A percentile compares a stretch with the other conserved stretches of the same genome.
Evolutionary conservation across 2,888 invertebrate genomes (phyloP).

Genomic region (Sarcophaga carnaria): DNA sequence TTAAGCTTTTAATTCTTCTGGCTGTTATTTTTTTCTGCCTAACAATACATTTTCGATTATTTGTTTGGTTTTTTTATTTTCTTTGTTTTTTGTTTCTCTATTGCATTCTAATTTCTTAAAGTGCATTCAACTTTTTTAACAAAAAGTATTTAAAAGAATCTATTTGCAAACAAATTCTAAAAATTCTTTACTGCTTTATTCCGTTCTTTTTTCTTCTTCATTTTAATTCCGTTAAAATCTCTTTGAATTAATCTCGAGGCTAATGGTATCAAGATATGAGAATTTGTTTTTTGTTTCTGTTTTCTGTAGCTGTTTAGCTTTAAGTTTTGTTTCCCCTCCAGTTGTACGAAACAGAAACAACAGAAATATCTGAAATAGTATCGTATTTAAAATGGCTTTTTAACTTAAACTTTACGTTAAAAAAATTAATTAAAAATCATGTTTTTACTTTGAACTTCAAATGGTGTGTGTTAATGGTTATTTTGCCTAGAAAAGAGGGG

Average conservation of each 20-base stretch:
- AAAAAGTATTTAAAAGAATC: conserved; percentile 18
- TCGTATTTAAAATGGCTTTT: background rate
- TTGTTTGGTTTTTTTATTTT: background rate
- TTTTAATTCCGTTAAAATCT: conserved; percentile 58
- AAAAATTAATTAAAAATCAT: conserved; percentile 29
- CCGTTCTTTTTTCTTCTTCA: conserved; percentile 7
- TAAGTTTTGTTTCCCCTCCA: background rate
- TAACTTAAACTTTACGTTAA: background rate
- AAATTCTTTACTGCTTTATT: background rate
- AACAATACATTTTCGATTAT: background rate
- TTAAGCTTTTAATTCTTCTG: conserved; percentile 14
- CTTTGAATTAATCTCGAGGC: conserved; percentile 46
- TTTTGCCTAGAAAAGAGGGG: background rate
- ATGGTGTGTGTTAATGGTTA: background rate
- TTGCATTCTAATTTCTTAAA: conserved; percentile 36
- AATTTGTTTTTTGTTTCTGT: background rate
- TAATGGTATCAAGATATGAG: conserved; percentile 40
- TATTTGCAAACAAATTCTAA: conserved; percentile 35
- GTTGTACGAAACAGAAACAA: conserved; percentile 2
- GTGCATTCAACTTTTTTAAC: conserved; percentile 45
- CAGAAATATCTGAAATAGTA: conserved; percentile 56
- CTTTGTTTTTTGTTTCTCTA: conserved; percentile 22
- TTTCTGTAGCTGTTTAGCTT: conserved; percentile 40
- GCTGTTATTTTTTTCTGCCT: conserved; percentile 31
- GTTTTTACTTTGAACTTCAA: conserved; percentile 7